A percentile compares a stretch with the other conserved stretches of the same genome.
phyloP scores from a whole-genome alignment of 2,888 invertebrate genomes.

The Orthosia gothica region DNA sequence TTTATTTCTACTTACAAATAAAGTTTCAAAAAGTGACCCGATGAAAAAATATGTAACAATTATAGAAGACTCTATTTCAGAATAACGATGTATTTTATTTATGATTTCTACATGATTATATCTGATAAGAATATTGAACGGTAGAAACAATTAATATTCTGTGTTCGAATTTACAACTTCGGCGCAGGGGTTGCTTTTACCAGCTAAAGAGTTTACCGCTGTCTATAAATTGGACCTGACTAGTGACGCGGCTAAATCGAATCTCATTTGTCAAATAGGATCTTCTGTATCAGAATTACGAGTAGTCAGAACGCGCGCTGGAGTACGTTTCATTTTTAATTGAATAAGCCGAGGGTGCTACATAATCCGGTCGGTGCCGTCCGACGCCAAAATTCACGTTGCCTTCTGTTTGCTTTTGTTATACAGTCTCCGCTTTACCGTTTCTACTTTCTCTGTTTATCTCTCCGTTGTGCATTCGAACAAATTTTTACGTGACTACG shows the following conservation, averaged over 20 bases:
- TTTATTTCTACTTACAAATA: background rate
- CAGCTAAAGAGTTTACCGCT: constrained; percentile 24
- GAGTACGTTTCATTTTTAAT: constrained; percentile 84
- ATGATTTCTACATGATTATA: background rate
- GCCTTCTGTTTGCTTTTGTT: constrained; percentile 80
- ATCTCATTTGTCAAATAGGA: constrained; percentile 79
- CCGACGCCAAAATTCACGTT: constrained; percentile 80
- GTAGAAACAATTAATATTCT: background rate
- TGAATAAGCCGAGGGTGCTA: constrained; percentile 86
- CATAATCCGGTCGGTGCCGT: constrained; percentile 80
- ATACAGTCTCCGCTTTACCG: constrained; percentile 73
- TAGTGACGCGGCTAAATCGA: constrained; percentile 61
- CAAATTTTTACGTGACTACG: constrained; percentile 27
- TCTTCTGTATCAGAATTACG: constrained; percentile 77
- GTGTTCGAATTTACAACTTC: background rate
- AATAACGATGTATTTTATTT: no score
- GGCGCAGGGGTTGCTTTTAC: constrained; percentile 1
- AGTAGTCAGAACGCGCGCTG: constrained; percentile 77
- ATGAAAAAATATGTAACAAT: no score
- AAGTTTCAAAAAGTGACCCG: background rate
- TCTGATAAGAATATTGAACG: background rate
- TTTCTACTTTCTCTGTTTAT: constrained; percentile 71
- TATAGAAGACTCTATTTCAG: no score
- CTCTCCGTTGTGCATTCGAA: constrained; percentile 43
- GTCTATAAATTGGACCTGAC: constrained; percentile 27